A percentile compares a stretch with the other conserved stretches of the same genome.
These are phyloP conservation scores for Scrobipalpa costella DNA, from an alignment of 2,888 invertebrate species.

Conservation along the genomic window DNA sequence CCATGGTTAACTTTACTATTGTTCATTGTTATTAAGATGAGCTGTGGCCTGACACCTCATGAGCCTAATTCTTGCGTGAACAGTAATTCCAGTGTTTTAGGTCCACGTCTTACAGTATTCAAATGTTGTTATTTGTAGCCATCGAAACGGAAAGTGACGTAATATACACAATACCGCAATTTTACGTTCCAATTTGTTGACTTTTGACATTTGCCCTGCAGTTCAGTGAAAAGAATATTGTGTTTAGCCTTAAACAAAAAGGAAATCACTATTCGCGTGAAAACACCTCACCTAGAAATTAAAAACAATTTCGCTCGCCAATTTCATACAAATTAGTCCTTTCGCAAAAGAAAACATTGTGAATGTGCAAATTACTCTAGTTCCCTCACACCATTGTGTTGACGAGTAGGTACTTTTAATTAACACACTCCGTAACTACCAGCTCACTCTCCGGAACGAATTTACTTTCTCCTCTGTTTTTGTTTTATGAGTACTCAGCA, in stretches of 20 bases:
- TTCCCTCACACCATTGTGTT: constrained; percentile 14
- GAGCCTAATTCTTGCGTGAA: background rate
- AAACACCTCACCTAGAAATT: background rate
- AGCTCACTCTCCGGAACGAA: background rate
- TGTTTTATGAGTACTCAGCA: no score
- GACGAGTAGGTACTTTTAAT: constrained; percentile 11
- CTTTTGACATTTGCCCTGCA: background rate
- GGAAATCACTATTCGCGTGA: background rate
- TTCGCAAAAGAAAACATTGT: constrained; percentile 1
- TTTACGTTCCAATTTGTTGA: background rate
- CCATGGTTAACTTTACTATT: constrained; percentile 6
- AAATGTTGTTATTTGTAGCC: background rate
- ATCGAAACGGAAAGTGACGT: background rate
- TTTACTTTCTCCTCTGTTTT: constrained; percentile 1
- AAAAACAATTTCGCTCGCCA: background rate
- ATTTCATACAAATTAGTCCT: constrained; percentile 4
- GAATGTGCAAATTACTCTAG: constrained; percentile 12
- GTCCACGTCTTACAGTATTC: no score
- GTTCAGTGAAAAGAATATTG: no score
- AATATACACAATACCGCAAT: background rate
- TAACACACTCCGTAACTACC: constrained; percentile 14
- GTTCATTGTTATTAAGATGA: constrained; percentile 12
- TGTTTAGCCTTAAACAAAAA: background rate
- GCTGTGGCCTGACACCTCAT: background rate
- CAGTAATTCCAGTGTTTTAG: background rate